Conservation (phyloP, 2,113 vertebrate species). For the Cromileptes altivelis region DNA sequence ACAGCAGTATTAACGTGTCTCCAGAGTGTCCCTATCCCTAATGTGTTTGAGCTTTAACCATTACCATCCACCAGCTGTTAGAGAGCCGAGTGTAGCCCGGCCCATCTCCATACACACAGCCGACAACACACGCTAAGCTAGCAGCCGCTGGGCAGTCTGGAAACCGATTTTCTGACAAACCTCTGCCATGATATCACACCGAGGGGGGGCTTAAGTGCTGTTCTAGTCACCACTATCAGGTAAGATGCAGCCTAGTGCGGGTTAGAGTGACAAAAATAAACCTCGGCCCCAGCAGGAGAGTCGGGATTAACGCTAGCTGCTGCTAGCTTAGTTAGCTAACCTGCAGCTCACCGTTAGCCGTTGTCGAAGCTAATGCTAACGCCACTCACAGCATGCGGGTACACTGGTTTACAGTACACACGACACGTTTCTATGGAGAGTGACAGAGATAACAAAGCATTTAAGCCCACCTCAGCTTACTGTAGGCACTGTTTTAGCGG, state of each 20-base stretch:
- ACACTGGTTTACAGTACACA: conserved; percentile 3
- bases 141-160: conserved; percentile 31
- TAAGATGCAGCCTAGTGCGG: conserved; percentile 62
- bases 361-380: conserved; percentile 64
- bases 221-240: conserved; percentile 48
- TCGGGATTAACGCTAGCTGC: conserved; percentile 61
- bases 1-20: background rate
- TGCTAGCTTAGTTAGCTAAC: conserved; percentile 61
- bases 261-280: conserved; percentile 60
- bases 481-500: background rate
- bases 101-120: conserved; percentile 51
- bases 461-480: background rate
- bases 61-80: conserved; percentile 53
- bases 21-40: conserved; percentile 4
- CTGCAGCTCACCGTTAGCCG: conserved; percentile 42
- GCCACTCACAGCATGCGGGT: conserved; percentile 32
- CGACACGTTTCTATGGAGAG: background rate
- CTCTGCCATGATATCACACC: conserved; percentile 42
- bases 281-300: conserved; percentile 13
- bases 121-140: conserved; percentile 49
- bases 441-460: background rate
- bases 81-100: conserved; percentile 59
- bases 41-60: conserved; percentile 31
- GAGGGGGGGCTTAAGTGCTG: conserved; percentile 6
- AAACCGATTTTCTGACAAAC: conserved; percentile 11